These are phyloP conservation scores for Halichondria panicea DNA, from an alignment of 37 sponge, comb jelly and placozoan genomes.

Conservation along the genomic window DNA sequence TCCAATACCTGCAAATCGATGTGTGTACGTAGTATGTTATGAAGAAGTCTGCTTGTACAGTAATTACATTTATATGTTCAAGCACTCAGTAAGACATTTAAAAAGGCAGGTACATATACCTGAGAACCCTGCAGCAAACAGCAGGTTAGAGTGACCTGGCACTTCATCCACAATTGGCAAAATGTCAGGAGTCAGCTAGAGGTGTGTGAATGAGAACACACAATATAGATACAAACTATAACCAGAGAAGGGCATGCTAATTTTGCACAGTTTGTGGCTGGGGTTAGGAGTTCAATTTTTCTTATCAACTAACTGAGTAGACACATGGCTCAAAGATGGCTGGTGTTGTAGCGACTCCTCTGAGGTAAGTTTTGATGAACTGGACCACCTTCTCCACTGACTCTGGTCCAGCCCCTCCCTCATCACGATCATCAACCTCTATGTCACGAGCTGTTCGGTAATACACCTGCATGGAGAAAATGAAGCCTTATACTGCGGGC, in stretches of 20 bases:
- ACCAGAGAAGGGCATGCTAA: no score
- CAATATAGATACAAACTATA: no score
- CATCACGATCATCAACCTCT: slow-evolving; percentile 52
- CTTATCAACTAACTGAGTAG: slow-evolving; percentile 50
- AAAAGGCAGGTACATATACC: no score
- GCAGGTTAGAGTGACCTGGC: slow-evolving; percentile 51
- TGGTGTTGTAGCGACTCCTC: slow-evolving; percentile 31
- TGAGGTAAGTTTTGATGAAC: slow-evolving; percentile 18
- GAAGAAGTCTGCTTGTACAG: no score
- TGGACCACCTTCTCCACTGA: neutral
- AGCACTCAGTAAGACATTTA: no score
- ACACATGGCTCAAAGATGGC: slow-evolving; percentile 63
- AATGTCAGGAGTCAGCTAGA: slow-evolving; percentile 52
- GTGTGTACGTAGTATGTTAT: no score
- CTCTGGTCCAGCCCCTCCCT: neutral
- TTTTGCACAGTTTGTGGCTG: no score
- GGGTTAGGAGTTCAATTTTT: no score
- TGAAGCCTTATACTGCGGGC: no score
- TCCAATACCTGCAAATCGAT: no score
- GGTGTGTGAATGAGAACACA: no score
- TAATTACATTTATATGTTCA: no score
- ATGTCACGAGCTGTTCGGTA: slow-evolving; percentile 12
- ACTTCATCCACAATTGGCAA: slow-evolving; percentile 61
- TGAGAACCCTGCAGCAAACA: slow-evolving; percentile 79
- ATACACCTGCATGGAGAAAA: slow-evolving; percentile 26